Conservation (phyloP, 92 coral and sea anemone genomes). For the Porites lobata region DNA sequence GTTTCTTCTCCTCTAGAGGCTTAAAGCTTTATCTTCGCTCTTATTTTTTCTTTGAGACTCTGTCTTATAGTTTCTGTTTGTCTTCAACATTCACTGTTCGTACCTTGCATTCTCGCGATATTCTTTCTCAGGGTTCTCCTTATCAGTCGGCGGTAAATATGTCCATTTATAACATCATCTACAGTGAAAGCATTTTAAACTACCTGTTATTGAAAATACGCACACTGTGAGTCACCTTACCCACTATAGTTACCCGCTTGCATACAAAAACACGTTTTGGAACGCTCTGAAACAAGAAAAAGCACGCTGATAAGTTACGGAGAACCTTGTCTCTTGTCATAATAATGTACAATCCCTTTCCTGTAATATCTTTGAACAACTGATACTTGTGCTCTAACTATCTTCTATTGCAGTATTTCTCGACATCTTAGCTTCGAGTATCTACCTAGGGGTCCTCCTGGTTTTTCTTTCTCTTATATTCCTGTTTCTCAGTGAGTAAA, state of each 20-base stretch:
- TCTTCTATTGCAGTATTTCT: slow-evolving; percentile 62
- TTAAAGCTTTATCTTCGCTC: not conserved
- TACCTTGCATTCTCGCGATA: not conserved
- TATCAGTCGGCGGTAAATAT: not conserved
- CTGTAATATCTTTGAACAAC: slow-evolving; percentile 3
- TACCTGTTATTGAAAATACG: not conserved
- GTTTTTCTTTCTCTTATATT: slow-evolving; percentile 58
- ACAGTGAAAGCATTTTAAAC: not conserved
- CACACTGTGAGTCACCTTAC: not conserved
- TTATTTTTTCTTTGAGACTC: not conserved
- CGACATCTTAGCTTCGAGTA: slow-evolving; percentile 77
- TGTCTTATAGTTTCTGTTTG: no score
- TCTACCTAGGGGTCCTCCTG: slow-evolving; percentile 62
- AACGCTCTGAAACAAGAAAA: not conserved
- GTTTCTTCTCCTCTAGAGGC: no score
- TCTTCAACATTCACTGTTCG: not conserved
- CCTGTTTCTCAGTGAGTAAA: slow-evolving; percentile 77
- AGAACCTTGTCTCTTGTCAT: not conserved
- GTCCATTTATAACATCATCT: not conserved
- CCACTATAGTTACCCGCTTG: not conserved
- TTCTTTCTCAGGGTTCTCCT: not conserved
- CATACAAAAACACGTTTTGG: not conserved
- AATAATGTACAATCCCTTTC: not conserved
- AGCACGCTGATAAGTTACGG: not conserved
- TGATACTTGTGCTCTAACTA: slow-evolving; percentile 23